A percentile compares a stretch with the other conserved stretches of the same genome.
Evolutionary conservation across 1,140 invertebrate species (phyloP).

Genomic region (Drosophila nasuta): DNA sequence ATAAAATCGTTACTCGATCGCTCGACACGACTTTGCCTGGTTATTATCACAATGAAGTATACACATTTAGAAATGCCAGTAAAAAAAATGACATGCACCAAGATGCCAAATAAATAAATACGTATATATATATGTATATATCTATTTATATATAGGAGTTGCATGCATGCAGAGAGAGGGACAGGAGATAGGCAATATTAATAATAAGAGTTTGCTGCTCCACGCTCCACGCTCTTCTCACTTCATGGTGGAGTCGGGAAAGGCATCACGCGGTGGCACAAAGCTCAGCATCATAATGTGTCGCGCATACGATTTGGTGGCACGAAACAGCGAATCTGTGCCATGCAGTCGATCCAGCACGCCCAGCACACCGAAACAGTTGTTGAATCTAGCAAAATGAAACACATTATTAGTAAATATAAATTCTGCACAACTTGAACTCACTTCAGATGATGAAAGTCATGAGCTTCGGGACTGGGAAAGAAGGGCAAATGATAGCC

Average conservation of each 20-base stretch:
- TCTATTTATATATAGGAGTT: not conserved
- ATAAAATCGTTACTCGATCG: slow-evolving; percentile 26
- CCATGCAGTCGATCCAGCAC: slow-evolving; percentile 94
- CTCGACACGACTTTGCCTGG: slow-evolving; percentile 15
- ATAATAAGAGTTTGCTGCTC: not conserved
- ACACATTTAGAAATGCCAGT: slow-evolving; percentile 38
- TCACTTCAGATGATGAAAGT: slow-evolving; percentile 95
- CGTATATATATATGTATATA: not conserved
- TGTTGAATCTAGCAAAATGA: slow-evolving; percentile 88
- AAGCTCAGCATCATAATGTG: slow-evolving; percentile 93
- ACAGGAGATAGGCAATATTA: not conserved
- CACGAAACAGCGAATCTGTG: slow-evolving; percentile 92
- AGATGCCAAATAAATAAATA: slow-evolving; percentile 3
- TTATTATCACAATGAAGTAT: slow-evolving; percentile 51
- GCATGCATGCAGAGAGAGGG: not conserved
- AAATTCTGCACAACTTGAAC: not conserved
- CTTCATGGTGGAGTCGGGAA: slow-evolving; percentile 88
- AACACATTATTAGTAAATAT: not conserved
- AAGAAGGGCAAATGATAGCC: slow-evolving; percentile 96
- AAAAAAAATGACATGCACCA: slow-evolving; percentile 15
- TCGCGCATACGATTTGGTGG: slow-evolving; percentile 89
- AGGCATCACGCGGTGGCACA: slow-evolving; percentile 90
- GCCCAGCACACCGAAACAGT: slow-evolving; percentile 94
- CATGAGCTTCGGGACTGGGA: slow-evolving; percentile 95
- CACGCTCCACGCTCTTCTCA: slow-evolving; percentile 27